Evolutionary conservation across 2,797 vertebrate genomes (phyloP).

Genomic region (Saxicola maurus): DNA sequence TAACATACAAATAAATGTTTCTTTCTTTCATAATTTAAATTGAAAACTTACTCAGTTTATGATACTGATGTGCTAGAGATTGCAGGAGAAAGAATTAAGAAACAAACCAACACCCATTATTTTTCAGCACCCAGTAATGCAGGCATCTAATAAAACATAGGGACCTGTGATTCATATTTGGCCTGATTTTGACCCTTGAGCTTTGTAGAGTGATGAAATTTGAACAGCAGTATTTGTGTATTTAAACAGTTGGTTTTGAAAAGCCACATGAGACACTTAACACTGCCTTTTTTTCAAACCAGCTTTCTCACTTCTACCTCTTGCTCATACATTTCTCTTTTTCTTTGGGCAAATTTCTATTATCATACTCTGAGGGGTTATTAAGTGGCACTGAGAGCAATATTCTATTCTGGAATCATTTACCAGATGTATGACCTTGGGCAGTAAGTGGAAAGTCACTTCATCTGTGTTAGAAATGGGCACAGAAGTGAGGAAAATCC

Average conservation of each 20-base stretch:
- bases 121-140: neutral
- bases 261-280: constrained; percentile 2
- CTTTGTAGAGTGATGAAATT: constrained; percentile 48
- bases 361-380: neutral
- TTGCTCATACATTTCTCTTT: constrained; percentile 5
- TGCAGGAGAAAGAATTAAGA: neutral
- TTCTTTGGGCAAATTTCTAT: neutral
- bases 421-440: neutral
- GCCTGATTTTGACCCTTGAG: constrained; percentile 48
- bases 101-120: neutral
- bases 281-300: neutral
- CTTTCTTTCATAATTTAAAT: neutral
- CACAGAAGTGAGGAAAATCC: neutral
- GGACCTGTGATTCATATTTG: constrained; percentile 44
- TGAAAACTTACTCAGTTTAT: neutral
- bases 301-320: constrained; percentile 13
- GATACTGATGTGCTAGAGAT: neutral
- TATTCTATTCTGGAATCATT: neutral
- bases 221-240: constrained; percentile 49
- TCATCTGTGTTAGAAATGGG: neutral
- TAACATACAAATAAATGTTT: neutral
- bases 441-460: neutral
- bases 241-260: constrained; percentile 57
- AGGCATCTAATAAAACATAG: neutral
- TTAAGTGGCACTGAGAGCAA: neutral